Percentiles rank a stretch among this genome's conserved stretches.
Evolutionary conservation across 2,888 invertebrate species (phyloP).

Genomic region (Congeria kusceri): DNA sequence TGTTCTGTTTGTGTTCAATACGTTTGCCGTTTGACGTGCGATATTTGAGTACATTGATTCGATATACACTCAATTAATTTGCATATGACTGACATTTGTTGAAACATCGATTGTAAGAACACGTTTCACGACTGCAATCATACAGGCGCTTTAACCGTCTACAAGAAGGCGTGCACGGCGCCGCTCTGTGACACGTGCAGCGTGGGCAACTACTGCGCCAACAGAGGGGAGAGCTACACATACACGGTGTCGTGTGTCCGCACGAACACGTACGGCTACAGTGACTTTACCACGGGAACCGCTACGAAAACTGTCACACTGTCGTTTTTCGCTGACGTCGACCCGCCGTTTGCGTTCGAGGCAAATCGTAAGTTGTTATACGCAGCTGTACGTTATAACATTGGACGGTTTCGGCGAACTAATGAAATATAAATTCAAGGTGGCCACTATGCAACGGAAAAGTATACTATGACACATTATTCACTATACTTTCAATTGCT

Average conservation of each 20-base stretch:
- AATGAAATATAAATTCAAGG: no score
- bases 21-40: no score
- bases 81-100: no score
- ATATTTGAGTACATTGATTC: no score
- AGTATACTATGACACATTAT: background rate
- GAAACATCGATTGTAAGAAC: no score
- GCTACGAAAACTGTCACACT: background rate
- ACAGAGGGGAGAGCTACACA: constrained; percentile 16
- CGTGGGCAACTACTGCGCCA: constrained; percentile 3
- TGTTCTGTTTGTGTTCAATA: no score
- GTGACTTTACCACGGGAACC: background rate
- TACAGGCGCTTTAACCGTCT: background rate
- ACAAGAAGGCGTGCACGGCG: constrained; percentile 7
- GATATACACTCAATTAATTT: no score
- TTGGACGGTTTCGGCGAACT: no score
- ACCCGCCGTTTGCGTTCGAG: background rate
- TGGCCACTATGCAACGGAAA: no score
- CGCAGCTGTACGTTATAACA: no score
- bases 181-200: constrained; percentile 26
- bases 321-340: background rate
- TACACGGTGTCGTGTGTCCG: background rate
- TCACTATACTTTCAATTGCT: background rate
- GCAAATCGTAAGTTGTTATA: no score
- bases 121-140: no score
- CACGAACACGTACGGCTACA: background rate